Percentiles rank a stretch among this genome's conserved stretches.
These are phyloP conservation scores for Phoeniculus purpureus DNA, from an alignment of 2,797 vertebrate genomes.

Conservation along the genomic window DNA sequence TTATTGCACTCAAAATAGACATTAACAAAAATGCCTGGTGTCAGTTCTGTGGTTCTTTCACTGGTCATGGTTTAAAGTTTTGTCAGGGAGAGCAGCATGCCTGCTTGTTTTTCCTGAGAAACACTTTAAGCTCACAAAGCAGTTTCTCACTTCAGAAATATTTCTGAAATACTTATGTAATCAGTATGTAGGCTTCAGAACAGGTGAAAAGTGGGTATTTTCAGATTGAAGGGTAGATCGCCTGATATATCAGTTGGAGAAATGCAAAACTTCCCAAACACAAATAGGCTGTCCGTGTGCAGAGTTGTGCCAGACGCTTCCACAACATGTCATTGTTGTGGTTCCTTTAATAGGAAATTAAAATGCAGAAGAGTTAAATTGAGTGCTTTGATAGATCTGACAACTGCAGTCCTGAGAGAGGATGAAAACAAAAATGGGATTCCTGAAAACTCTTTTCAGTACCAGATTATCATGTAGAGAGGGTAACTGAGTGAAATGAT, in stretches of 20 bases:
- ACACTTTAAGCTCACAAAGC: neutral
- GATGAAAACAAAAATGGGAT: conserved; percentile 3
- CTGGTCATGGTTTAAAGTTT: neutral
- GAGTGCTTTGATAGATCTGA: neutral
- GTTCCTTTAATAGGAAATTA: neutral
- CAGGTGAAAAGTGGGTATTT: neutral
- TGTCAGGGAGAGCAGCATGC: neutral
- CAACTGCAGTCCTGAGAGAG: neutral
- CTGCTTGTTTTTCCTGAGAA: neutral
- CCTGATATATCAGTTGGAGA: neutral
- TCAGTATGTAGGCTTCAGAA: rapidly evolving
- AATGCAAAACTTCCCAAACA: neutral
- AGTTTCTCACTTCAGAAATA: neutral
- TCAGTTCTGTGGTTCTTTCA: neutral
- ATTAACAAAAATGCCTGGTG: neutral
- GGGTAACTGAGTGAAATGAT: neutral
- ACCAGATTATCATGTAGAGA: neutral
- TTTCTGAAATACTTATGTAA: neutral
- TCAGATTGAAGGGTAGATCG: neutral
- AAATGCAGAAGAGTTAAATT: neutral
- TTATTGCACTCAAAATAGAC: neutral
- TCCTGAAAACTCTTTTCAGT: conserved; percentile 6
- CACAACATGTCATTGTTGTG: rapidly evolving
- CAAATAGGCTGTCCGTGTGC: rapidly evolving
- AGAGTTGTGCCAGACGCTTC: neutral